Percentiles rank a stretch among this genome's conserved stretches.
These are phyloP conservation scores for fruit fly (Drosophila melanogaster) DNA, from an alignment of 1,140 invertebrate species.

Conservation along the genomic window Release_6_plus_ISO1_MT NT_037436.4:13109501-13110000, in stretches of 20 bases:
- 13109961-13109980: conserved; percentile 77
- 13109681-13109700: conserved; percentile 72
- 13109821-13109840: conserved; percentile 44
- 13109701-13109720: conserved; percentile 80
- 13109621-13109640: conserved; percentile 52
- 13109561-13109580: too few relatives aligned
- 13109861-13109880: conserved; percentile 83
- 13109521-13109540: not conserved
- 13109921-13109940: conserved; percentile 57
- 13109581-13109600: not conserved
- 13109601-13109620: conserved; percentile 1
- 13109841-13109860: conserved; percentile 72
- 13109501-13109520: too few relatives aligned
- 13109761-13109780: conserved; percentile 1
- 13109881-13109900: conserved; percentile 79
- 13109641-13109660: conserved; percentile 72
- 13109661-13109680: conserved; percentile 81
- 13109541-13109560: too few relatives aligned
- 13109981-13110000: conserved; percentile 51
- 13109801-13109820: conserved; percentile 6
- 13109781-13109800: conserved; percentile 14
- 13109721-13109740: conserved; percentile 63
- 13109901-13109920: conserved; percentile 28
- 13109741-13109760: conserved; percentile 23
- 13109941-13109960: conserved; percentile 61